Evolutionary conservation across 2,113 vertebrate species (phyloP).

Genomic region (Condylura cristata): DNA sequence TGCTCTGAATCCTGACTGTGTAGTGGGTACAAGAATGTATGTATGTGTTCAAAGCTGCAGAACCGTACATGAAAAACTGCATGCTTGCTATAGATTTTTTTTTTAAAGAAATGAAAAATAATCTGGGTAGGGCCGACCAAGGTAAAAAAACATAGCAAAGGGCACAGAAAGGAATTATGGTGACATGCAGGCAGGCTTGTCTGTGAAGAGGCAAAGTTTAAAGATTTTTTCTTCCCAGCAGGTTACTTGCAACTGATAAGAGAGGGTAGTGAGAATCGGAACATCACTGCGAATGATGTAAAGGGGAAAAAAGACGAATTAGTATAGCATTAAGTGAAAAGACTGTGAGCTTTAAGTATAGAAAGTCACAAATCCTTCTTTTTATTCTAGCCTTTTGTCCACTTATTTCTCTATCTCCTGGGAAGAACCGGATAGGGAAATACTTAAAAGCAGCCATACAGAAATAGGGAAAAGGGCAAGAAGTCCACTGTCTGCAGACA

Average conservation of each 20-base stretch:
- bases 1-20: neutral
- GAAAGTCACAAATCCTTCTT: neutral
- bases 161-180: neutral
- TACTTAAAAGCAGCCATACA: conserved; percentile 3
- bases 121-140: neutral
- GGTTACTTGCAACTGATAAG: neutral
- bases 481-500: neutral
- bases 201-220: neutral
- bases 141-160: neutral
- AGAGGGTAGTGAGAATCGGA: neutral
- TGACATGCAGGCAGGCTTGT: neutral
- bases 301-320: neutral
- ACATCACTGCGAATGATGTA: neutral
- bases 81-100: neutral
- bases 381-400: neutral
- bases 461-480: neutral
- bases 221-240: neutral
- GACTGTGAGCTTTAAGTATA: neutral
- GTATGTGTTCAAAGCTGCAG: neutral
- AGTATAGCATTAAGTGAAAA: neutral
- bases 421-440: conserved; percentile 23
- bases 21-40: neutral
- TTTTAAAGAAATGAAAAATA: neutral
- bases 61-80: neutral
- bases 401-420: conserved; percentile 1